phyloP scores from a whole-genome alignment of 1,140 invertebrate genomes.

The Calephelis nemesis region DNA sequence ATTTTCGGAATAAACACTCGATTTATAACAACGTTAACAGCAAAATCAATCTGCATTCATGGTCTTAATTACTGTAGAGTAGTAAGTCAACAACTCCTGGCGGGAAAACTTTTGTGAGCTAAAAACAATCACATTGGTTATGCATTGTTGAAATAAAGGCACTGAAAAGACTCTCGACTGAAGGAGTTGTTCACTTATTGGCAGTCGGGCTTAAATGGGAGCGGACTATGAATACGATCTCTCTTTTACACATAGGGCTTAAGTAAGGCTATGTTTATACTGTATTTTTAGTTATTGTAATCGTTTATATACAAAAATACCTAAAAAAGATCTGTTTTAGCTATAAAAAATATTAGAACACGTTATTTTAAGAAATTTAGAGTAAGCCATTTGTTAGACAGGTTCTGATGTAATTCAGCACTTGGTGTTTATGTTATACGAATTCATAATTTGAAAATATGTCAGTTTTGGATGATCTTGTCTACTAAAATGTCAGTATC shows the following conservation, averaged over 20 bases:
- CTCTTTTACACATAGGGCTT: conserved; percentile 38
- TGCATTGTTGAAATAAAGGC: conserved; percentile 15
- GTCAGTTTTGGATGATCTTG: no score
- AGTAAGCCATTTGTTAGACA: no score
- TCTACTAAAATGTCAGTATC: no score
- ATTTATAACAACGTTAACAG: not conserved
- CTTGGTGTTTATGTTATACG: no score
- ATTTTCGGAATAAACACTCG: not conserved
- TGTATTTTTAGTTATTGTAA: conserved; percentile 15
- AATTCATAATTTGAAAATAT: no score
- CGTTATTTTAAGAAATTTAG: conserved; percentile 11
- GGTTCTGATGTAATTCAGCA: no score
- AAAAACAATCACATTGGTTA: conserved; percentile 15
- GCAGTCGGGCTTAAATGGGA: conserved; percentile 57
- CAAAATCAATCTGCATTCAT: conserved; percentile 43
- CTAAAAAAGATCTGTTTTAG: conserved; percentile 8
- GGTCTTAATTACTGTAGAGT: conserved; percentile 41
- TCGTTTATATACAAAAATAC: not conserved
- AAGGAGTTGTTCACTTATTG: conserved; percentile 40
- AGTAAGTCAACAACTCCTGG: conserved; percentile 42
- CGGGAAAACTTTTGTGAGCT: conserved; percentile 16
- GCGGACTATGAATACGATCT: conserved; percentile 41
- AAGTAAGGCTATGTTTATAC: conserved; percentile 34
- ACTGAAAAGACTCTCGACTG: conserved; percentile 12
- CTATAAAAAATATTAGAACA: conserved; percentile 1